phyloP scores from a whole-genome alignment of 2,888 invertebrate genomes.

The Netelia inedita region DNA sequence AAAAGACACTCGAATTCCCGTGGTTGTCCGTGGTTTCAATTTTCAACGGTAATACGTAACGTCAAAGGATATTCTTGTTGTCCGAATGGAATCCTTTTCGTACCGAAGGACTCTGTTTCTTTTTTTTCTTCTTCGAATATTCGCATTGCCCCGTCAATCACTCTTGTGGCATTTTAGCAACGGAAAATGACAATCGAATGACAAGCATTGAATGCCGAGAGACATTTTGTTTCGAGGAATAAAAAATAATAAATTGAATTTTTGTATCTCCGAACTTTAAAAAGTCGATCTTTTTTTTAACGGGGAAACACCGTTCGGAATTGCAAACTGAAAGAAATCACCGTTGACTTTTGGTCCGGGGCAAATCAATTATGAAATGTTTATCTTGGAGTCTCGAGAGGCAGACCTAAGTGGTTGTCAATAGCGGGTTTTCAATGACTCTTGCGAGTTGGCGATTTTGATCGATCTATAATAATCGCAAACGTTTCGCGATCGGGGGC shows the following conservation, averaged over 20 bases:
- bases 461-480: constrained; percentile 33
- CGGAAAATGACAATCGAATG: neutral
- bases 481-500: constrained; percentile 18
- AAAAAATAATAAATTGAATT: neutral
- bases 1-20: neutral
- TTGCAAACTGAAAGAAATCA: neutral
- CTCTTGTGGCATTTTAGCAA: neutral
- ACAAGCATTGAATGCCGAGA: neutral
- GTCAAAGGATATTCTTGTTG: constrained; percentile 17
- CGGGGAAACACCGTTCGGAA: neutral
- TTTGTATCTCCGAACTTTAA: constrained; percentile 35
- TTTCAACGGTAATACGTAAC: constrained; percentile 6
- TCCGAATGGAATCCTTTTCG: constrained; percentile 45
- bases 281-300: constrained; percentile 17
- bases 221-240: neutral
- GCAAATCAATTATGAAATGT: constrained; percentile 4
- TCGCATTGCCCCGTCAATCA: neutral
- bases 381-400: constrained; percentile 28
- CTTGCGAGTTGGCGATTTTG: neutral
- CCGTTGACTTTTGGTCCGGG: neutral
- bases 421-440: neutral
- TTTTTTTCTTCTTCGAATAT: constrained; percentile 8
- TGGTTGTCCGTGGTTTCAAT: constrained; percentile 5
- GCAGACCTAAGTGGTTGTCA: neutral
- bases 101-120: neutral